phyloP scores from a whole-genome alignment of 2,888 invertebrate species.

The Perizoma affinitatum region DNA sequence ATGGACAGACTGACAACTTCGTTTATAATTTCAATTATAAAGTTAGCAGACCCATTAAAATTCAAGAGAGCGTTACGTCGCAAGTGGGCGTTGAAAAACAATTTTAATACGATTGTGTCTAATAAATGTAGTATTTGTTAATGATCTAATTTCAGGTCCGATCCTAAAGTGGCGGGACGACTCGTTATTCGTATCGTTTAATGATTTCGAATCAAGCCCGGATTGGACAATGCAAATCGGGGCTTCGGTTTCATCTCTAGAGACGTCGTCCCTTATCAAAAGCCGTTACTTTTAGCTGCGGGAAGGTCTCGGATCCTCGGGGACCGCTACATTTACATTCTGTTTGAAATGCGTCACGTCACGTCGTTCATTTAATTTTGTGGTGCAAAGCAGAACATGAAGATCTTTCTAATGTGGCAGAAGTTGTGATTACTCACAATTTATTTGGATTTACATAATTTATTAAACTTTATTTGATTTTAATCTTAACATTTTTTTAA shows the following conservation, averaged over 20 bases:
- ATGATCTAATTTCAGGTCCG: constrained; percentile 44
- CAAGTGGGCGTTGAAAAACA: constrained; percentile 47
- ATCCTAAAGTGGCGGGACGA: constrained; percentile 36
- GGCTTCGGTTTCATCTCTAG: constrained; percentile 50
- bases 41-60: constrained; percentile 64
- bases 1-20: constrained; percentile 51
- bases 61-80: constrained; percentile 54
- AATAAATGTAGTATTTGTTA: constrained; percentile 51
- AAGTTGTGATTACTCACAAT: constrained; percentile 15
- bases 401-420: constrained; percentile 40
- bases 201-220: constrained; percentile 53
- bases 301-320: constrained; percentile 47
- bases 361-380: constrained; percentile 49
- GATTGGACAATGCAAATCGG: constrained; percentile 49
- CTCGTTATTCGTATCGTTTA: constrained; percentile 50
- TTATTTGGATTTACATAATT: too few relatives aligned
- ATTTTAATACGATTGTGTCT: constrained; percentile 55
- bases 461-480: too few relatives aligned
- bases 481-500: too few relatives aligned
- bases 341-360: constrained; percentile 53
- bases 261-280: constrained; percentile 53
- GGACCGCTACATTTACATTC: constrained; percentile 51
- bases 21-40: constrained; percentile 61
- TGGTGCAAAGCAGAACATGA: constrained; percentile 39
- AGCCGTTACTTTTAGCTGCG: constrained; percentile 55